Percentiles rank a stretch among this genome's conserved stretches.
Evolutionary conservation across 2,888 invertebrate species (phyloP).

Genomic region (Polymixis lichenea): DNA sequence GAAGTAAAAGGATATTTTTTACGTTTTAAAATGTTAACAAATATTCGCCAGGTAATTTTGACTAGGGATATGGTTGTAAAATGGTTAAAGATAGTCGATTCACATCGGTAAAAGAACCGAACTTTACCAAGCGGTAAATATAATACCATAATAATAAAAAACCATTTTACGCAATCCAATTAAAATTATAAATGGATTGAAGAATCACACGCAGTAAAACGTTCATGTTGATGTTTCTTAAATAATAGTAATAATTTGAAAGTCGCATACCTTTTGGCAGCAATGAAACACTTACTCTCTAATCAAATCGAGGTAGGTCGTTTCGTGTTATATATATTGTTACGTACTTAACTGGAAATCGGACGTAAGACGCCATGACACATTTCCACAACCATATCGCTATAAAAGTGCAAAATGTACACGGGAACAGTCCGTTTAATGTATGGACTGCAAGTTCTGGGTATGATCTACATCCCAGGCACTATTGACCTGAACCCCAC

Average conservation of each 20-base stretch:
- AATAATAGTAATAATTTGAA: constrained; percentile 14
- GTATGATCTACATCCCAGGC: constrained; percentile 5
- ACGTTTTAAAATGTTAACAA: constrained; percentile 11
- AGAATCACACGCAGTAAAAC: constrained; percentile 33
- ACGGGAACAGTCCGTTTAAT: constrained; percentile 16
- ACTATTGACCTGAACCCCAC: constrained; percentile 16
- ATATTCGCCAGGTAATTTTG: constrained; percentile 42
- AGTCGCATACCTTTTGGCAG: constrained; percentile 47
- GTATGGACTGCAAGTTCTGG: constrained; percentile 16
- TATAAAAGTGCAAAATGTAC: constrained; percentile 34
- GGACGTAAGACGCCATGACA: constrained; percentile 47
- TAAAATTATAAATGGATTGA: constrained; percentile 40
- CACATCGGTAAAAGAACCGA: constrained; percentile 24
- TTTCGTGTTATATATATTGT: constrained; percentile 15
- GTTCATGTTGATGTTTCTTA: constrained; percentile 17
- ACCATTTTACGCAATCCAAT: constrained; percentile 30
- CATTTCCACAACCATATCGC: constrained; percentile 71
- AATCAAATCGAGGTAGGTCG: constrained; percentile 18
- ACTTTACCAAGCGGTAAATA: constrained; percentile 29
- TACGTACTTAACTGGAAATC: constrained; percentile 23
- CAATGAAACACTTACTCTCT: constrained; percentile 35
- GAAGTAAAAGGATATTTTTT: constrained; percentile 14
- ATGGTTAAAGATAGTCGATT: constrained; percentile 56
- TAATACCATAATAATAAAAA: constrained; percentile 6
- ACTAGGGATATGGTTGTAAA: constrained; percentile 69